A percentile compares a stretch with the other conserved stretches of the same genome.
phyloP scores from a whole-genome alignment of 2,113 vertebrate genomes.

The Trachemys scripta region DNA sequence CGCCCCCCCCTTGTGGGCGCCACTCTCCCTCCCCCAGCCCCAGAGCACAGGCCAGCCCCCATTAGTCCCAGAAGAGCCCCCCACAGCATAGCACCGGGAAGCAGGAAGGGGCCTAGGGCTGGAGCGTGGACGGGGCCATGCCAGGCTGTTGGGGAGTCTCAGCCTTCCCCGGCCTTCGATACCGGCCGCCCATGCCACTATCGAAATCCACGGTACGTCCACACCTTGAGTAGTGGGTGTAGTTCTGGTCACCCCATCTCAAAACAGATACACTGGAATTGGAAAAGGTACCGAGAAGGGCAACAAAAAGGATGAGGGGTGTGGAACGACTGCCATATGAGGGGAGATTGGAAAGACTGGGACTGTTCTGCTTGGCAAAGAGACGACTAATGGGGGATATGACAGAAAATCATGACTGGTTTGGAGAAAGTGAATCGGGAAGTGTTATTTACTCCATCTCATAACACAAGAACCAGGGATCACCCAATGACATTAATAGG shows the following conservation, averaged over 20 bases:
- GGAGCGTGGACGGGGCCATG: no score
- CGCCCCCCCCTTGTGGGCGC: no score
- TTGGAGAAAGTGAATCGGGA: neutral
- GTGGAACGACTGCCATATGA: neutral
- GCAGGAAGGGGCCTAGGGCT: no score
- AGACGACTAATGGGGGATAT: neutral
- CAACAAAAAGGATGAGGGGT: neutral
- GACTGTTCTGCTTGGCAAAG: neutral
- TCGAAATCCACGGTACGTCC: neutral
- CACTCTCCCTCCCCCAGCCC: no score
- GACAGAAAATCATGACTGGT: no score
- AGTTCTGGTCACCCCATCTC: neutral
- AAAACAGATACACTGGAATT: neutral
- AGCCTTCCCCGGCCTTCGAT: no score
- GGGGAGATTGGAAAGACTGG: neutral
- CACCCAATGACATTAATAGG: neutral
- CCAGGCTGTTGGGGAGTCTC: no score
- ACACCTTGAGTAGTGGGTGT: no score
- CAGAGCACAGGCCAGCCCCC: no score
- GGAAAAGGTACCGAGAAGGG: neutral
- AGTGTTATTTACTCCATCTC: no score
- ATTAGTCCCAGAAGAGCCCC: no score
- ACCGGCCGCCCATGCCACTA: neutral
- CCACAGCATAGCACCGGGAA: no score
- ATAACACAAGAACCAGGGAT: neutral